Base-by-base conservation (phyloP, 2,888 invertebrate genomes). In the Geotrupes spiniger region DNA sequence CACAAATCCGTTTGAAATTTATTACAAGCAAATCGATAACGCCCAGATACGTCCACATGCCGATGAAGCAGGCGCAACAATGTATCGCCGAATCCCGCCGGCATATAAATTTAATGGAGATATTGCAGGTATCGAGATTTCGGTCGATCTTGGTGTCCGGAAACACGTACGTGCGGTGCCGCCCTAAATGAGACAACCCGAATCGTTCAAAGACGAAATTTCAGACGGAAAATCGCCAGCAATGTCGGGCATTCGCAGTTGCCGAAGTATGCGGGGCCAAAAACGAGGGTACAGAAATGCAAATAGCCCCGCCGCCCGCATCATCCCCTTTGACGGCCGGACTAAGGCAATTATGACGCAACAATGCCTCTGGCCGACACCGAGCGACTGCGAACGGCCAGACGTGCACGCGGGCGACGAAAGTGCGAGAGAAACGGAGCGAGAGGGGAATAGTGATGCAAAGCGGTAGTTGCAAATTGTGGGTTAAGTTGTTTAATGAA, bases 401-500 rank as follows among this genome's bases (percentile, higher is more conserved):
- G 14, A 33, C 33, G 33, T 33, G 2, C 12, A 33, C 12, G 33
- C 33, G 11, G 14, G 14, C 21, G 21, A 6, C 21, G 4, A 33
- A 14, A 33, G 31, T 12, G 31, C 31, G 31, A 29, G 4, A 12
- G 39, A 26, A 26, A 12, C 11, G 9, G 39, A 14, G 5, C 11
- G 26, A 27, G 12, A 26, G 9, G 12, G 26, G 26, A 26, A 36
- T 36, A 17, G 42, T 40, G 52, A 43, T 46, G 42, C 46, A 45
- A 36, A 48, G 36, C 48, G 50, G 44, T 52, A 52, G 52, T 51
- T 46, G 52, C 51, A 48, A 55, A 52, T 55, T 52, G 51, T 44
- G 40, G 44, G 46, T 46, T 46, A 51, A 56, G 54, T 57, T 52
- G 52, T 52, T 52, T 58, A 58, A 50, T 52, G 54, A 56, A 57